These are phyloP conservation scores for Hydra vulgaris DNA, from an alignment of 30 jellyfish, hydroid and myxozoan species.

Conservation along the genomic window DNA sequence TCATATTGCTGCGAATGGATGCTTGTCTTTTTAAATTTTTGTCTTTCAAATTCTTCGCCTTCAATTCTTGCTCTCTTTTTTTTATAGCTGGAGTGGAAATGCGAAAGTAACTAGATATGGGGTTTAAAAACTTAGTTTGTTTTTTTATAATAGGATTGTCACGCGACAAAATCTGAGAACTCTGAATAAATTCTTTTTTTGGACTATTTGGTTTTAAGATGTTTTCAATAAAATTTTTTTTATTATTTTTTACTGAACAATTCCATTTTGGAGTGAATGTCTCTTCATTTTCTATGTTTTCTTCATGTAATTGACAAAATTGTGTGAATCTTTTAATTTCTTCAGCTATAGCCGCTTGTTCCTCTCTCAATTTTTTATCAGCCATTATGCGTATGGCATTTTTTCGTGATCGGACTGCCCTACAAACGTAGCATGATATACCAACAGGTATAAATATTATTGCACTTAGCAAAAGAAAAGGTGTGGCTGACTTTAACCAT, in stretches of 20 bases:
- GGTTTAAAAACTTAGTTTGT: conserved; percentile 3
- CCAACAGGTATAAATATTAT: conserved; percentile 74
- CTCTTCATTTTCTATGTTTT: conserved; percentile 18
- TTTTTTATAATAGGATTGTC: background rate
- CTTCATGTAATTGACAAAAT: conserved; percentile 69
- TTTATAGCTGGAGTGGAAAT: conserved; percentile 6
- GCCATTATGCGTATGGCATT: conserved; percentile 49
- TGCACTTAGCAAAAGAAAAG: conserved; percentile 45
- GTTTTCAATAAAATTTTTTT: background rate
- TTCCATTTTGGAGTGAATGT: conserved; percentile 12
- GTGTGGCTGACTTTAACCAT: conserved; percentile 84
- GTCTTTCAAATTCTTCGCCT: background rate
- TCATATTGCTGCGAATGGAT: background rate
- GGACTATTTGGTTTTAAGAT: conserved; percentile 8
- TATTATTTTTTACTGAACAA: background rate
- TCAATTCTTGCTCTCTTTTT: background rate
- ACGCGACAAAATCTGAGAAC: background rate
- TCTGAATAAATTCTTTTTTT: background rate
- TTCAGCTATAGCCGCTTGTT: conserved; percentile 47
- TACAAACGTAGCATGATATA: conserved; percentile 66
- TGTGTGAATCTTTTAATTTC: conserved; percentile 64
- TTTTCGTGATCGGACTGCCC: conserved; percentile 71
- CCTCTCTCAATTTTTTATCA: conserved; percentile 71
- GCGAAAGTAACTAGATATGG: conserved; percentile 2
- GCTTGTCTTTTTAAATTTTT: background rate